phyloP scores from a whole-genome alignment of 2,888 invertebrate species.

The Zaprionus lineosus region DNA sequence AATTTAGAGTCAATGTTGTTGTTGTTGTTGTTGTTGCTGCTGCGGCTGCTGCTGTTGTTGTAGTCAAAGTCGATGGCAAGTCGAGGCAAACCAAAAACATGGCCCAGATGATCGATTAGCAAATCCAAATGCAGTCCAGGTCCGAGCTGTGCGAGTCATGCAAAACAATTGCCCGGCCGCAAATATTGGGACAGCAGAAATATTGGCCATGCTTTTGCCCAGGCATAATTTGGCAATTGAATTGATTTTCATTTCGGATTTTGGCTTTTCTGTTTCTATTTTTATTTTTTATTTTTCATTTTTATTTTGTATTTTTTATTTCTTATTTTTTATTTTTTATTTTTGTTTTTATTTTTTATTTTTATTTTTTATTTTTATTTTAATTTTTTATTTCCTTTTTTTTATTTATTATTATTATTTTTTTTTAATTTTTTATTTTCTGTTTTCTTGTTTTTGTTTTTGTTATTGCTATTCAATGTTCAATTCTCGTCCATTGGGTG shows the following conservation, averaged over 20 bases:
- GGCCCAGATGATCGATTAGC: slow-evolving; percentile 70
- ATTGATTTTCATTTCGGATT: slow-evolving; percentile 54
- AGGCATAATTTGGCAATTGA: slow-evolving; percentile 76
- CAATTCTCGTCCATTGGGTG: slow-evolving; percentile 9
- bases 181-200: slow-evolving; percentile 70
- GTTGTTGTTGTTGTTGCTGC: no score
- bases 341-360: slow-evolving; percentile 21
- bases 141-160: slow-evolving; percentile 56
- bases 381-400: neutral
- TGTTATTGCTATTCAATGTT: no score
- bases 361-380: neutral
- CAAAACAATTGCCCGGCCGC: slow-evolving; percentile 71
- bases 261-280: no score
- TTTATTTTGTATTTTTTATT: slow-evolving; percentile 4
- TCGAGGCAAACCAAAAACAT: slow-evolving; percentile 40
- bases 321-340: slow-evolving; percentile 25
- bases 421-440: neutral
- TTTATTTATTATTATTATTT: neutral
- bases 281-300: neutral
- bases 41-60: no score
- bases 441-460: neutral
- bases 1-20: no score
- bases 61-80: no score
- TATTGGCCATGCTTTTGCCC: slow-evolving; percentile 60
- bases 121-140: slow-evolving; percentile 60